These are phyloP conservation scores for Nemapogon koenigi DNA, from an alignment of 2,888 invertebrate species.

Conservation along the genomic window DNA sequence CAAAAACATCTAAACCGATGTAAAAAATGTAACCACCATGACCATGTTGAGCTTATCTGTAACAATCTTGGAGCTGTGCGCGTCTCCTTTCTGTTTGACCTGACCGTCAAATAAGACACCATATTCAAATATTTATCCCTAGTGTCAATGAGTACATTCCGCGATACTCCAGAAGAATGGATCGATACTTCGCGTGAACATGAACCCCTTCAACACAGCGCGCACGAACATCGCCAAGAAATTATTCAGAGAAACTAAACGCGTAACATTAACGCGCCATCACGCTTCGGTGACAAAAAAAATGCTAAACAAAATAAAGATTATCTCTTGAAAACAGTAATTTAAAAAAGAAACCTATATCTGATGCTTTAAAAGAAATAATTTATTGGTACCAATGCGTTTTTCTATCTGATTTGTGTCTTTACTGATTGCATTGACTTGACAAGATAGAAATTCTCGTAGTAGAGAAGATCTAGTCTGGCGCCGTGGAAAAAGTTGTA, in stretches of 20 bases:
- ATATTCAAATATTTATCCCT: no score
- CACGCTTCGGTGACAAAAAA: conserved; percentile 3
- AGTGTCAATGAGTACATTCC: no score
- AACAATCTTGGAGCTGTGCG: no score
- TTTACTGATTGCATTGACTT: not conserved
- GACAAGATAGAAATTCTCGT: conserved; percentile 38
- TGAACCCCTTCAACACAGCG: conserved; percentile 29
- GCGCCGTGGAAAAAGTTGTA: conserved; percentile 39
- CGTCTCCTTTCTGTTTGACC: no score
- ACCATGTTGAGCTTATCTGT: no score
- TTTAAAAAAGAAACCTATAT: no score
- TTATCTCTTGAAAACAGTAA: no score
- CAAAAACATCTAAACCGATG: no score
- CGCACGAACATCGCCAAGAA: not conserved
- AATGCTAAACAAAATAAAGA: no score
- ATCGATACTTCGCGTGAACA: conserved; percentile 53
- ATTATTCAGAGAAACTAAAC: not conserved
- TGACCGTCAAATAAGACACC: no score
- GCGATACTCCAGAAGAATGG: no score
- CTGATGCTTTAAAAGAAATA: not conserved
- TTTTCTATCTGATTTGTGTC: not conserved
- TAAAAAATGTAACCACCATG: no score
- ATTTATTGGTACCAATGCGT: not conserved
- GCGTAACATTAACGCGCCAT: conserved; percentile 1
- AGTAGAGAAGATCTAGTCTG: not conserved